Base-by-base conservation (phyloP, 2,888 invertebrate species). In the Nemoura dubitans region DNA sequence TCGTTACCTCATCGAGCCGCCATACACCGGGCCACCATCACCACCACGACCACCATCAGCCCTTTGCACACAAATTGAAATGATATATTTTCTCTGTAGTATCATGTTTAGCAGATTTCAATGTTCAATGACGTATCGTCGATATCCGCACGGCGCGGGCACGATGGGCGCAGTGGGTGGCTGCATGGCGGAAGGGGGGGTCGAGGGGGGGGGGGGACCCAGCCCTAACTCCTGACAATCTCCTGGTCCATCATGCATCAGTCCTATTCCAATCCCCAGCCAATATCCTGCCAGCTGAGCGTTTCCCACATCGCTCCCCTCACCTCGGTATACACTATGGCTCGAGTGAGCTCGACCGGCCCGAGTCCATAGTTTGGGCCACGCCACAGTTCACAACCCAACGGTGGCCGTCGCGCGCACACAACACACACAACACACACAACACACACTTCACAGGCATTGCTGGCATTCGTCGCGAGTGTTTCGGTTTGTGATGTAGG, bases 211-310 rank as follows among this genome's bases (percentile, higher is more conserved):
- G 43, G 81, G 6, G 30, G 28, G 27, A 28, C n/a, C 14, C 26
- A 30, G 28, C 78, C 81, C 81, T 81, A 81, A 81, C 81, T 81
- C 81, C 81, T 81, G 81, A 81, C 81, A 81, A 81, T 59, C 76
- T 59, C 84, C 76, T 26, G 84, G 84, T 84, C 84, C 84, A 84
- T 84, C 84, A 84, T 84, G 84, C 84, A 84, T 84, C 84, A 84
- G 84, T 84, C 84, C 84, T 84, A 84, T 76, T 84, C 84, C 84
- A 84, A 84, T 84, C 84, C 84, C 84, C 84, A 84, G 84, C 84
- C 84, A 84, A 84, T 84, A 84, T 84, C 84, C 84, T 76, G 84
- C 28, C 84, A 84, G 84, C 84, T 84, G 84, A 84, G 84, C 14
- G 29, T 76, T 84, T 84, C 84, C 84, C 84, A 84, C 84, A 84